phyloP scores from a whole-genome alignment of 2,113 vertebrate species.

The Oryzias curvinotus region DNA sequence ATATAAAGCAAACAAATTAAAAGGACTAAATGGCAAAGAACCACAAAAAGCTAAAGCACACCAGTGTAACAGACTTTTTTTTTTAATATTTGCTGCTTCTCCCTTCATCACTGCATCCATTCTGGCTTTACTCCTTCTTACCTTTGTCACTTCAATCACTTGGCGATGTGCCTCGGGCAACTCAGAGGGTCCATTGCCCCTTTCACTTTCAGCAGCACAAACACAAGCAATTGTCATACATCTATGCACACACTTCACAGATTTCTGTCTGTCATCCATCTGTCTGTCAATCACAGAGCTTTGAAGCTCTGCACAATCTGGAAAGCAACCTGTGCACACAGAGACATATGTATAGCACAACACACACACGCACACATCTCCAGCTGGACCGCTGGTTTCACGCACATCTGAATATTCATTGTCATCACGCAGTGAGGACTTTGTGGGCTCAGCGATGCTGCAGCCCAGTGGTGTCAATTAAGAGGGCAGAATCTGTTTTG shows the following conservation, averaged over 20 bases:
- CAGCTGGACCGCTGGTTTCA: slow-evolving; percentile 53
- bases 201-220: slow-evolving; percentile 41
- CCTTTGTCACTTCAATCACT: slow-evolving; percentile 71
- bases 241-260: slow-evolving; percentile 23
- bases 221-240: slow-evolving; percentile 18
- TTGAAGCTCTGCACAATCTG: slow-evolving; percentile 68
- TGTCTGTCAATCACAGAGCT: slow-evolving; percentile 59
- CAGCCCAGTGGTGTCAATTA: slow-evolving; percentile 56
- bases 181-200: slow-evolving; percentile 46
- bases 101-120: slow-evolving; percentile 38
- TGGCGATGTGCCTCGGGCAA: slow-evolving; percentile 61
- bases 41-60: slow-evolving; percentile 38
- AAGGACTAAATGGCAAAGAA: slow-evolving; percentile 1
- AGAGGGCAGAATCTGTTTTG: slow-evolving; percentile 28
- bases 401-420: slow-evolving; percentile 63
- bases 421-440: slow-evolving; percentile 33
- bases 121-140: slow-evolving; percentile 43
- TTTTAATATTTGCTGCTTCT: slow-evolving; percentile 51
- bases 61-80: slow-evolving; percentile 42
- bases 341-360: slow-evolving; percentile 20
- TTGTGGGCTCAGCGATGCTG: slow-evolving; percentile 42
- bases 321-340: slow-evolving; percentile 40
- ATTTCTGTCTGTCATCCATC: slow-evolving; percentile 54
- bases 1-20: slow-evolving; percentile 45
- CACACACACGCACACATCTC: slow-evolving; percentile 31